Conservation (phyloP, 2,888 invertebrate genomes). For the Acleris sparsana region DNA sequence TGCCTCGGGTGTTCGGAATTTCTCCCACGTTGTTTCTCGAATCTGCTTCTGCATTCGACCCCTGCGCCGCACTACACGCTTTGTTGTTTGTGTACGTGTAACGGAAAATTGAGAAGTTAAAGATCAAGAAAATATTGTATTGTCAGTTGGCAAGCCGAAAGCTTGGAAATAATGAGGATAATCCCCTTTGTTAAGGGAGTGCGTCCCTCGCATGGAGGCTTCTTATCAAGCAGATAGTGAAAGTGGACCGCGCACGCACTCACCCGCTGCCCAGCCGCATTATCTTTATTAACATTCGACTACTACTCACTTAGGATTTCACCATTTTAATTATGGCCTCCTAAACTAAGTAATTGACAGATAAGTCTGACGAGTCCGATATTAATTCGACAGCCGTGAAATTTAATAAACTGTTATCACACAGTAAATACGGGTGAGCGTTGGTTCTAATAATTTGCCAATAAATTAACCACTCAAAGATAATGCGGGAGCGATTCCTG, state of each 20-base stretch:
- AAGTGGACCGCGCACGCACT: constrained; percentile 69
- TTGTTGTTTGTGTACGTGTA: constrained; percentile 1
- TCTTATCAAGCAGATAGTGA: constrained; percentile 74
- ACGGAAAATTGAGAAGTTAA: constrained; percentile 30
- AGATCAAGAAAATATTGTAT: constrained; percentile 37
- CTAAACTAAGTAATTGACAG: constrained; percentile 59
- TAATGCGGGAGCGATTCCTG: constrained; percentile 41
- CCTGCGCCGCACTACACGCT: constrained; percentile 4
- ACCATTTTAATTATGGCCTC: constrained; percentile 69
- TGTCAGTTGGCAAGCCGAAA: constrained; percentile 45
- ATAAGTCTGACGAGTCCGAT: constrained; percentile 62
- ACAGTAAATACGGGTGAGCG: constrained; percentile 62
- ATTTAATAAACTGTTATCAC: constrained; percentile 77
- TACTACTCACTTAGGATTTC: constrained; percentile 57
- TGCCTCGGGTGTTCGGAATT: constrained; percentile 28
- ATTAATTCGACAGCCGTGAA: constrained; percentile 65
- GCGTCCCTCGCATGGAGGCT: constrained; percentile 50
- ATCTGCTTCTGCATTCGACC: constrained; percentile 11
- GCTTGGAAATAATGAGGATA: constrained; percentile 73
- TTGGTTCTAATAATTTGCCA: constrained; percentile 64
- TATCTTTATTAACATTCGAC: constrained; percentile 72
- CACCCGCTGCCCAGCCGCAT: constrained; percentile 59
- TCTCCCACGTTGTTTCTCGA: constrained; percentile 26
- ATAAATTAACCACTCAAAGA: constrained; percentile 62
- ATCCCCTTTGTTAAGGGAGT: constrained; percentile 62